Percentiles rank a stretch among this genome's conserved stretches.
These are phyloP conservation scores for Meghimatium bilineatum DNA, from an alignment of 2,888 invertebrate species.

Conservation along the genomic window DNA sequence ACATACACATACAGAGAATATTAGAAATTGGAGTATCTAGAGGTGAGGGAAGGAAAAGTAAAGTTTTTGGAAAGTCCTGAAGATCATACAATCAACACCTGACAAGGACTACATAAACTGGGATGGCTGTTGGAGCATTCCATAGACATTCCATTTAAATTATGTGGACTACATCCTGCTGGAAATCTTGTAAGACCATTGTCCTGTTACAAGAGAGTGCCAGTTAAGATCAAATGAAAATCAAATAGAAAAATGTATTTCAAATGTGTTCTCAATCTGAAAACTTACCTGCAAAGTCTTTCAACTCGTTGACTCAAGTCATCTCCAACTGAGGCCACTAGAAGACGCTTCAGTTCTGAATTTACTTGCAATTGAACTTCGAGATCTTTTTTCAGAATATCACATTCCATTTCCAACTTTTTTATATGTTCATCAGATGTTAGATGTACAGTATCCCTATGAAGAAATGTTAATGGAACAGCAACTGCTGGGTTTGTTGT, in stretches of 20 bases:
- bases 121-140: no score
- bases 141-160: no score
- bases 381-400: conserved; percentile 51
- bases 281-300: conserved; percentile 85
- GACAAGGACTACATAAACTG: no score
- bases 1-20: no score
- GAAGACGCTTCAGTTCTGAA: conserved; percentile 91
- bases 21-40: no score
- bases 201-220: no score
- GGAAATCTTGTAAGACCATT: no score
- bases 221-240: no score
- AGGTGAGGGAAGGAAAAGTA: no score
- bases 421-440: conserved; percentile 48
- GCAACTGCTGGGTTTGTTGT: conserved; percentile 9
- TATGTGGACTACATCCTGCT: no score
- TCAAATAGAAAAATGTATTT: background rate
- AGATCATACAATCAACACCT: no score
- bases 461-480: background rate
- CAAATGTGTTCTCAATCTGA: background rate
- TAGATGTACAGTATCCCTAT: conserved; percentile 5
- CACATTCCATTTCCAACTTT: conserved; percentile 59
- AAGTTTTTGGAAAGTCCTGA: no score
- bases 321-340: conserved; percentile 96
- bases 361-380: conserved; percentile 83
- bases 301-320: conserved; percentile 93